Percentiles rank a stretch among this genome's conserved stretches.
phyloP scores from a whole-genome alignment of 2,797 vertebrate species.

The Orientallactaga sibirica region DNA sequence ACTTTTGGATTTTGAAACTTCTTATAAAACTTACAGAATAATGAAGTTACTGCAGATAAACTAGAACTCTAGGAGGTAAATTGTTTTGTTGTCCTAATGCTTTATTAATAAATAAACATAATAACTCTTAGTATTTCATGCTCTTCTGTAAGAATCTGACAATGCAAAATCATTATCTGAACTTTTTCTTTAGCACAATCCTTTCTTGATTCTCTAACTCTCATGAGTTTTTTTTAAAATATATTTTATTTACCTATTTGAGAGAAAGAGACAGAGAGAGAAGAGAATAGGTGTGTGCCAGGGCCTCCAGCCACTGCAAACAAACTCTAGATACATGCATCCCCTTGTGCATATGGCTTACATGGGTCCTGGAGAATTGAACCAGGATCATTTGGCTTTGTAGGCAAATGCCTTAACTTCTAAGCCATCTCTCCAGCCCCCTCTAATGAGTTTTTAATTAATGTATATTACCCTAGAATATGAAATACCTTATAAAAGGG shows the following conservation, averaged over 20 bases:
- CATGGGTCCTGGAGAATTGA: too few relatives aligned
- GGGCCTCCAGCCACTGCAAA: too few relatives aligned
- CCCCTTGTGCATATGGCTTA: too few relatives aligned
- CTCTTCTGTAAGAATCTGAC: neutral
- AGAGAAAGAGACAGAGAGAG: too few relatives aligned
- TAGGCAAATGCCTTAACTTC: too few relatives aligned
- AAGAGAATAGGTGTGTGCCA: too few relatives aligned
- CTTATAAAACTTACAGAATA: conserved; percentile 39
- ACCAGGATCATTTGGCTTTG: too few relatives aligned
- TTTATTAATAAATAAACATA: neutral
- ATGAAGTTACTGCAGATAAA: neutral
- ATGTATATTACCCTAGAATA: conserved; percentile 11
- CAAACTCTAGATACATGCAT: too few relatives aligned
- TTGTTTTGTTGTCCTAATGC: neutral
- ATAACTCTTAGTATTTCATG: neutral
- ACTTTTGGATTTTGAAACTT: conserved; percentile 43
- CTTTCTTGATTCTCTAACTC: neutral
- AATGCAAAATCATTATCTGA: neutral
- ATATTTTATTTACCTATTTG: too few relatives aligned
- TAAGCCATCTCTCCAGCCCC: too few relatives aligned
- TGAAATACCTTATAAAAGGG: conserved; percentile 43
- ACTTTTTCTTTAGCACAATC: neutral
- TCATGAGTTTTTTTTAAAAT: neutral
- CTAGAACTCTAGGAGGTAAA: neutral
- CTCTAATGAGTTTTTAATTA: neutral